Percentiles rank a stretch among this genome's conserved stretches.
These are phyloP conservation scores for Dissostichus mawsoni DNA, from an alignment of 2,113 vertebrate genomes.

Conservation along the genomic window DNA sequence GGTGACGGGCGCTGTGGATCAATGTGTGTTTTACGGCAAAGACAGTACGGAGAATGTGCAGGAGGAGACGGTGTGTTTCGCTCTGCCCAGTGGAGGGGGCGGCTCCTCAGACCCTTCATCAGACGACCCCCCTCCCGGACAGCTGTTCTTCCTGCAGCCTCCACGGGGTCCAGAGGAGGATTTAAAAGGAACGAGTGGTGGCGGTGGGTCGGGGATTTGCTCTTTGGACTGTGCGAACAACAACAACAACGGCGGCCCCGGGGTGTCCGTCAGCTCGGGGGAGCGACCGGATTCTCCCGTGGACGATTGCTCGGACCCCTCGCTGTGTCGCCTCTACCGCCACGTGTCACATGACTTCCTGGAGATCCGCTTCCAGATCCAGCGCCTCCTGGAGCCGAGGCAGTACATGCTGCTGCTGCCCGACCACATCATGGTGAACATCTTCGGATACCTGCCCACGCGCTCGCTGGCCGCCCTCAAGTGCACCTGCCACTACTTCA, in stretches of 20 bases:
- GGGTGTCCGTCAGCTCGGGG: slow-evolving; percentile 57
- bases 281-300: slow-evolving; percentile 77
- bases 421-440: slow-evolving; percentile 94
- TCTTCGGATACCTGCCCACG: slow-evolving; percentile 94
- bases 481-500: slow-evolving; percentile 95
- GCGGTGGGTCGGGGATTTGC: slow-evolving; percentile 65
- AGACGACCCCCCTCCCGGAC: slow-evolving; percentile 91
- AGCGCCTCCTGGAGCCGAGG: slow-evolving; percentile 92
- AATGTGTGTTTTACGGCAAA: slow-evolving; percentile 94
- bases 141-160: slow-evolving; percentile 90
- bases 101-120: slow-evolving; percentile 73
- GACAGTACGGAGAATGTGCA: slow-evolving; percentile 93
- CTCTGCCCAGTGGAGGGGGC: slow-evolving; percentile 72
- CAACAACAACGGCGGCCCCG: slow-evolving; percentile 53
- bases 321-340: slow-evolving; percentile 93
- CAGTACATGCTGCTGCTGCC: slow-evolving; percentile 97
- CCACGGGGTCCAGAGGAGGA: slow-evolving; percentile 80
- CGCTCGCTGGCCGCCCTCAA: slow-evolving; percentile 93
- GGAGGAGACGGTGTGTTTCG: slow-evolving; percentile 91
- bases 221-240: slow-evolving; percentile 79
- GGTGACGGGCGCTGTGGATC: slow-evolving; percentile 94
- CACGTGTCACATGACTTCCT: slow-evolving; percentile 96
- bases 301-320: slow-evolving; percentile 85
- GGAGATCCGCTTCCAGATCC: slow-evolving; percentile 97
- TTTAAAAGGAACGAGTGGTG: slow-evolving; percentile 4